A percentile compares a stretch with the other conserved stretches of the same genome.
phyloP scores from a whole-genome alignment of 2,113 vertebrate species.

The Tupaia tana region DNA sequence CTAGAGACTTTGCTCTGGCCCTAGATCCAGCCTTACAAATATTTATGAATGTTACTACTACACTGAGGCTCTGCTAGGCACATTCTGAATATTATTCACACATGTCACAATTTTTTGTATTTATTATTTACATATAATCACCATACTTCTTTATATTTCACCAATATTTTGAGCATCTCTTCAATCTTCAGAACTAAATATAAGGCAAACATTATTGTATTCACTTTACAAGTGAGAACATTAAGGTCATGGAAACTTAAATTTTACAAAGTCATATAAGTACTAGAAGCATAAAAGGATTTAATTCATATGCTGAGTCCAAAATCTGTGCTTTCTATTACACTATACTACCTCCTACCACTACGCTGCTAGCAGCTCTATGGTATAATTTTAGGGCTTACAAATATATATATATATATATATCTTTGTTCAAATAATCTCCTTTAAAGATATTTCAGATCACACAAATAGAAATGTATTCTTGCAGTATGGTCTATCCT shows the following conservation, averaged over 20 bases:
- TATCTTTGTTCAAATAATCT: not conserved
- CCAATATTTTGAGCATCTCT: not conserved
- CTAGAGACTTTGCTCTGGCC: not conserved
- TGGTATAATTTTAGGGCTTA: not conserved
- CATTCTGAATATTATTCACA: not conserved
- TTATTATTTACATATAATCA: not conserved
- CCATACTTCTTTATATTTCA: not conserved
- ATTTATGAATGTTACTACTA: not conserved
- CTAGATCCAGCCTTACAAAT: not conserved
- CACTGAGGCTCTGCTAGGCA: not conserved
- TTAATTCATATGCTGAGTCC: not conserved
- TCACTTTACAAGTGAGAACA: not conserved
- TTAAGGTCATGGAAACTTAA: constrained; percentile 18
- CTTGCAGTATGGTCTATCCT: not conserved
- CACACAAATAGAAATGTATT: not conserved
- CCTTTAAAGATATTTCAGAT: not conserved
- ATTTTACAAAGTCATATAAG: not conserved
- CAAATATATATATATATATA: not conserved
- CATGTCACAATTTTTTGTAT: not conserved
- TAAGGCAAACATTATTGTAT: not conserved
- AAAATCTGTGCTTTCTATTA: not conserved
- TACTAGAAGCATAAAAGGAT: not conserved
- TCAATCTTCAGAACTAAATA: not conserved
- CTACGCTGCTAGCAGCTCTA: not conserved
- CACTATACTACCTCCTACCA: not conserved